These are phyloP conservation scores for Cynaeus angustus DNA, from an alignment of 2,888 invertebrate species.

Conservation along the genomic window DNA sequence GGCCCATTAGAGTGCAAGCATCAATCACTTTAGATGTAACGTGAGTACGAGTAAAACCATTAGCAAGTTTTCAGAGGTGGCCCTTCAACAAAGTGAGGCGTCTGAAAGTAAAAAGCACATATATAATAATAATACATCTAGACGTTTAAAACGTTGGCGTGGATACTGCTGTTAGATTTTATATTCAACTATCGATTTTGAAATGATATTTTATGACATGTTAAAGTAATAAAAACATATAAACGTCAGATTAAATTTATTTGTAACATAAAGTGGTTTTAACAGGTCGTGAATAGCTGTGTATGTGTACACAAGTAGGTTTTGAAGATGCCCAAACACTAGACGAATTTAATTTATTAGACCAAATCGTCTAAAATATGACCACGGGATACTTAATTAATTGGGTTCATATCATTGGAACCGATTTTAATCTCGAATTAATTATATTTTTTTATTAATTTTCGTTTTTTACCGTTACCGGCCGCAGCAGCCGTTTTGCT, in stretches of 20 bases:
- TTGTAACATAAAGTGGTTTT: slow-evolving; percentile 61
- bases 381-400: slow-evolving; percentile 39
- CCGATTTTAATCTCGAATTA: slow-evolving; percentile 46
- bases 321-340: slow-evolving; percentile 40
- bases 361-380: slow-evolving; percentile 44
- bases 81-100: slow-evolving; percentile 22
- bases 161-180: slow-evolving; percentile 58
- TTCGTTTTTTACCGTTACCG: slow-evolving; percentile 45
- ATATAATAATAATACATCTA: slow-evolving; percentile 35
- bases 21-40: slow-evolving; percentile 45
- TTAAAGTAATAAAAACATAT: slow-evolving; percentile 62
- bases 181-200: slow-evolving; percentile 59
- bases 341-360: slow-evolving; percentile 45
- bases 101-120: slow-evolving; percentile 34
- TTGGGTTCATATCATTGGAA: slow-evolving; percentile 44
- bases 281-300: slow-evolving; percentile 60
- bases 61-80: slow-evolving; percentile 41
- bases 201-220: slow-evolving; percentile 62
- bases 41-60: slow-evolving; percentile 27
- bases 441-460: slow-evolving; percentile 43
- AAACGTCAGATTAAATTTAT: slow-evolving; percentile 62
- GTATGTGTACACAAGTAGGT: slow-evolving; percentile 54
- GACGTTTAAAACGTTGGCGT: slow-evolving; percentile 55
- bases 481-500: slow-evolving; percentile 2
- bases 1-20: slow-evolving; percentile 14